Percentiles rank a stretch among this genome's conserved stretches.
phyloP scores from a whole-genome alignment of 1,140 invertebrate species.

The Caenorhabditis inopinata region DNA sequence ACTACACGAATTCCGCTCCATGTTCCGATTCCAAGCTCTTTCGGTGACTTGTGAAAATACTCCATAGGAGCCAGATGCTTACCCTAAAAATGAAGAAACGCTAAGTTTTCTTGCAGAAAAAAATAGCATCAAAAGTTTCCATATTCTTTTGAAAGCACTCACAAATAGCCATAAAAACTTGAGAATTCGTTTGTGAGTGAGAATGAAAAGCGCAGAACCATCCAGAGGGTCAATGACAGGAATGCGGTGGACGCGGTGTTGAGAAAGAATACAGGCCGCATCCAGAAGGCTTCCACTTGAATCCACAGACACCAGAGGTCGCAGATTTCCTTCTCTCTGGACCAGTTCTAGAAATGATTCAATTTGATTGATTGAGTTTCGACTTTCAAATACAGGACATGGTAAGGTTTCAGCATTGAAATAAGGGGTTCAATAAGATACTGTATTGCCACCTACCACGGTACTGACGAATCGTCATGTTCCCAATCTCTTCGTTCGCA shows the following conservation, averaged over 20 bases:
- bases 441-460: constrained; percentile 19
- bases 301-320: constrained; percentile 18
- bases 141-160: background rate
- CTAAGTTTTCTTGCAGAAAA: no score
- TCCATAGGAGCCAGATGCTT: constrained; percentile 39
- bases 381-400: no score
- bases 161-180: constrained; percentile 48
- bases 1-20: constrained; percentile 45
- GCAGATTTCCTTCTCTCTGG: constrained; percentile 29
- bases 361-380: no score
- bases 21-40: constrained; percentile 43
- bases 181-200: constrained; percentile 45
- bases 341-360: constrained; percentile 35
- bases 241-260: constrained; percentile 40
- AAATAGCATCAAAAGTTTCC: background rate
- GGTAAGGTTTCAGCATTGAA: no score
- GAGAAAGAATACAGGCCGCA: constrained; percentile 37
- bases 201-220: constrained; percentile 40
- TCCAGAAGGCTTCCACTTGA: constrained; percentile 35
- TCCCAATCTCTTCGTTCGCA: constrained; percentile 40
- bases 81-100: constrained; percentile 34
- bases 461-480: constrained; percentile 36
- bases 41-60: constrained; percentile 37
- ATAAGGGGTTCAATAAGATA: no score
- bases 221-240: constrained; percentile 39